These are phyloP conservation scores for Geotria australis DNA, from an alignment of 2,797 vertebrate species.

Conservation along the genomic window DNA sequence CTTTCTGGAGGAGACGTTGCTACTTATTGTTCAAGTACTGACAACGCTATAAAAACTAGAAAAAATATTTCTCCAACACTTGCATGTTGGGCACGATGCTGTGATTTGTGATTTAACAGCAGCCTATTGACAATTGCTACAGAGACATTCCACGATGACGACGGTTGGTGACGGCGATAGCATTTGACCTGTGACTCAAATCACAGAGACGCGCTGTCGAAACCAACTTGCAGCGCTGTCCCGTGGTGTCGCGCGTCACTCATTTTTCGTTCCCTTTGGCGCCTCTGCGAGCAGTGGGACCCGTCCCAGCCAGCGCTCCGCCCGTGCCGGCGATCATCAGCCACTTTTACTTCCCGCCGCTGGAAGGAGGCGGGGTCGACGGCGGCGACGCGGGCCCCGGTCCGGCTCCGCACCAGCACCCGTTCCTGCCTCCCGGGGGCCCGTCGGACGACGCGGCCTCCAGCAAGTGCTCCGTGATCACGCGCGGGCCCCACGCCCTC, in stretches of 20 bases:
- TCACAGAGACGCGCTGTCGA: too few species aligned
- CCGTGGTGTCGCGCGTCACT: neutral
- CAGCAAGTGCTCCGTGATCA: neutral
- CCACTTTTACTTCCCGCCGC: constrained; percentile 53
- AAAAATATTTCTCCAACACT: neutral
- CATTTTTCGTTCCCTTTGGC: too few species aligned
- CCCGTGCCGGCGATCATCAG: constrained; percentile 36
- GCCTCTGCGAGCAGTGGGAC: constrained; percentile 3
- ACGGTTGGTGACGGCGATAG: too few species aligned
- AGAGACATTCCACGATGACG: too few species aligned
- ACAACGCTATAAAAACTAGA: neutral
- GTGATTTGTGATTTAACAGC: too few species aligned
- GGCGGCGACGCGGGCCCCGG: neutral
- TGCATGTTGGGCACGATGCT: too few species aligned
- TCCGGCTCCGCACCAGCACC: neutral
- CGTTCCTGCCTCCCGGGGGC: neutral
- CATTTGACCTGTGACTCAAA: too few species aligned
- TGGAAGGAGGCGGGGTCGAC: too few species aligned
- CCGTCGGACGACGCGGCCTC: neutral
- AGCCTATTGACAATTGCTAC: too few species aligned
- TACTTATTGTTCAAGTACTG: neutral
- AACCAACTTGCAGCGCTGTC: neutral
- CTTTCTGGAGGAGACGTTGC: too few species aligned
- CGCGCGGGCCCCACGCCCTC: constrained; percentile 12
- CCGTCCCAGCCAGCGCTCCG: constrained; percentile 54